Conservation (phyloP, 2,113 vertebrate species). For the Rhegmatorhina hoffmannsi region DNA sequence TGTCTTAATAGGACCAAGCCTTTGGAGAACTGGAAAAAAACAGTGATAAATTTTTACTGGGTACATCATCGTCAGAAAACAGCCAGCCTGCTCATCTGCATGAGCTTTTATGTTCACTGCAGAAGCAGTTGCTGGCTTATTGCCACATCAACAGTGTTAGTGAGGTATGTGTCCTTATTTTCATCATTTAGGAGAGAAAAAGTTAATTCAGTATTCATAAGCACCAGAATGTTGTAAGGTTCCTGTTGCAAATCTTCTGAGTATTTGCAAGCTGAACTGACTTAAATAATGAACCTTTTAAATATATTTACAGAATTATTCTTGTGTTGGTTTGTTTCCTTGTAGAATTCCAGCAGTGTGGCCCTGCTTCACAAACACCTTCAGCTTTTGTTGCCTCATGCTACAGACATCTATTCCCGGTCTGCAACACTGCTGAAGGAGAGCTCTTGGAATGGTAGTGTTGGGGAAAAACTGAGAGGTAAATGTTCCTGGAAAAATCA, state of each 20-base stretch:
- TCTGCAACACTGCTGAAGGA: slow-evolving; percentile 90
- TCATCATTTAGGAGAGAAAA: background rate
- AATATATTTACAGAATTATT: background rate
- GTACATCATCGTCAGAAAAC: slow-evolving; percentile 91
- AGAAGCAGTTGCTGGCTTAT: slow-evolving; percentile 95
- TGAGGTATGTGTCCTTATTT: slow-evolving; percentile 78
- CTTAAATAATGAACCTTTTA: background rate
- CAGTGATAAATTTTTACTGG: slow-evolving; percentile 93
- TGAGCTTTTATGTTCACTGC: slow-evolving; percentile 93
- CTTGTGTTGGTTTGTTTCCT: background rate
- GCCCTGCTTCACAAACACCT: slow-evolving; percentile 97
- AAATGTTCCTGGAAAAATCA: background rate
- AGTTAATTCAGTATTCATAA: background rate
- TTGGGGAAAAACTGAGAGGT: slow-evolving; percentile 93
- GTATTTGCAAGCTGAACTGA: background rate
- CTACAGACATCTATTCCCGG: slow-evolving; percentile 94
- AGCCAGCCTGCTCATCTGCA: slow-evolving; percentile 97
- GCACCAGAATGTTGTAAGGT: background rate
- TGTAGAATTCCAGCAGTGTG: slow-evolving; percentile 94
- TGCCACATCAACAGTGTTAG: slow-evolving; percentile 93
- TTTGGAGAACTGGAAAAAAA: slow-evolving; percentile 98
- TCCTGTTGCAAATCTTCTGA: background rate
- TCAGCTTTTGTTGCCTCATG: slow-evolving; percentile 94
- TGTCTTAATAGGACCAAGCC: slow-evolving; percentile 88
- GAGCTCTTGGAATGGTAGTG: slow-evolving; percentile 94